phyloP scores from a whole-genome alignment of 1,140 invertebrate genomes.

The Diplogasteroides magnus region DNA sequence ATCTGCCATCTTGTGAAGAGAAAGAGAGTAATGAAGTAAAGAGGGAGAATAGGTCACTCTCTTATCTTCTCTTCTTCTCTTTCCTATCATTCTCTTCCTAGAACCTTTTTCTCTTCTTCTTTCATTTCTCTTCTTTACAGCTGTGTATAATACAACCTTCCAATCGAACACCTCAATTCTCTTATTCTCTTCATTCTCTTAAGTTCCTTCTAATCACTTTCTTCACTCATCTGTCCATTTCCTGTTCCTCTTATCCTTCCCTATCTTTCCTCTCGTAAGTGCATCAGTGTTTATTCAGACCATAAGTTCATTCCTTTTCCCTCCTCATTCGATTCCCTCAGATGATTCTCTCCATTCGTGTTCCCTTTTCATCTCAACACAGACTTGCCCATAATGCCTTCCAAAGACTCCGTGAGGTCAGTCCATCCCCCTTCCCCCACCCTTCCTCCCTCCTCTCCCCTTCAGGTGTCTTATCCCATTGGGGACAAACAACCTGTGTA shows the following conservation, averaged over 20 bases:
- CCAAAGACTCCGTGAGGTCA: neutral
- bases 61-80: neutral
- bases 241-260: neutral
- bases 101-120: neutral
- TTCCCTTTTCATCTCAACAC: no score
- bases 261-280: neutral
- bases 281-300: neutral
- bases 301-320: neutral
- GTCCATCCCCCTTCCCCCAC: no score
- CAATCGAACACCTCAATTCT: neutral
- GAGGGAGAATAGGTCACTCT: no score
- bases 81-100: neutral
- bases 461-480: neutral
- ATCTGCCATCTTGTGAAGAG: no score
- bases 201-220: neutral
- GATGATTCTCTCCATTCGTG: neutral
- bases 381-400: neutral
- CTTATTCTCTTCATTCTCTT: neutral
- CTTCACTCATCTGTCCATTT: neutral
- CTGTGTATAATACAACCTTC: no score
- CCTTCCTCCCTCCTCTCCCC: no score
- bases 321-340: neutral
- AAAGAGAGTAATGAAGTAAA: no score
- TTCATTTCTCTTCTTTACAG: neutral
- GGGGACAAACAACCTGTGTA: neutral